Base-by-base conservation (phyloP, 2,888 invertebrate species). In the Macrophya annulata region DNA sequence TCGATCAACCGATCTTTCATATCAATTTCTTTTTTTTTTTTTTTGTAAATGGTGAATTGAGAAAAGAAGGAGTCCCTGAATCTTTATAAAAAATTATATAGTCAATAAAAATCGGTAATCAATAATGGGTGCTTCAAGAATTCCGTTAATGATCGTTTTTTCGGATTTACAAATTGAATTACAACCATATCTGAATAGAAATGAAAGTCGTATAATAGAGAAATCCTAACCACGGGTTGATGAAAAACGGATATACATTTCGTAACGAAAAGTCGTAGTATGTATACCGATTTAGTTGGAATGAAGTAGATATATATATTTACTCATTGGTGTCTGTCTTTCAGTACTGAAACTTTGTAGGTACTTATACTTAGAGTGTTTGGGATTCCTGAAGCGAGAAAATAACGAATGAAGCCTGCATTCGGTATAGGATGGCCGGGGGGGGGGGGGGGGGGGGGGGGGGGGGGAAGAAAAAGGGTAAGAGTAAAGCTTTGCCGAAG, bases 321-420 rank as follows among this genome's bases (percentile, higher is more conserved):
- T 8, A 21, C 21, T 25, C 21, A 25, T 62, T 62, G 21, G 62
- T 62, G 37, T 72, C 31, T 43, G 40, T 72, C 71, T 40, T 25
- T 72, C 71, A n/a, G 37, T 43, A 43, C 21, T 4, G 25, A 62
- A 62, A 62, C 25, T 62, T 25, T 12, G 25, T 62, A 4, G n/a
- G 25, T 25, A n/a, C 9, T 72, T n/a, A 37, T 17, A n/a, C n/a
- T n/a, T 8, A 17, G n/a, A 37, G 71, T 72, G 71, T 72, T 72
- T 72, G n/a, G 71, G 71, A 72, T 72, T 72, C 71, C 71, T 72
- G n/a, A 55, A 55, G n/a, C 55, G 55, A 55, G 55, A n/a, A 55
- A n/a, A 55, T 17, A 55, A 55, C n/a, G 55, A 55, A 55, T 55
- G 1, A 17, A 40, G n/a, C 71, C 40, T 25, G 25, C 31, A 31